Evolutionary conservation across 64 coral and sea anemone species (phyloP).

Genomic region (Dendrophyllia cribrosa): DNA sequence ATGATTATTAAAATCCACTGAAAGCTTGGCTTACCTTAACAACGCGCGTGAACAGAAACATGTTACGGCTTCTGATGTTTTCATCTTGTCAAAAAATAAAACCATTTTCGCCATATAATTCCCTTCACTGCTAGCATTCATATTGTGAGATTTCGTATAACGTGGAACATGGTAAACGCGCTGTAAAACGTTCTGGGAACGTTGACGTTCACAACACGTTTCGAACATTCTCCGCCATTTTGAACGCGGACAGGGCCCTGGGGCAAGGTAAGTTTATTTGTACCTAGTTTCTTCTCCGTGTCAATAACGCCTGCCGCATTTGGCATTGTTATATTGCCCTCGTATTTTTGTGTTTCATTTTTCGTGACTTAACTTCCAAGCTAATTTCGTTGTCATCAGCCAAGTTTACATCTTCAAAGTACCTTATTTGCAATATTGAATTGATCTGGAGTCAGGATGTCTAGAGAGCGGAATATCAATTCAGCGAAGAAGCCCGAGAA

Average conservation of each 20-base stretch:
- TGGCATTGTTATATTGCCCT: not conserved
- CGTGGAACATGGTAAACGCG: not conserved
- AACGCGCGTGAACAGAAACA: constrained; percentile 85
- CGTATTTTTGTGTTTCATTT: not conserved
- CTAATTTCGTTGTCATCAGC: not conserved
- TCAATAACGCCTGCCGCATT: constrained; percentile 1
- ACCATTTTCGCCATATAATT: constrained; percentile 70
- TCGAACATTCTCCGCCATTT: constrained; percentile 15
- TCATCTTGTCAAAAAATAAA: constrained; percentile 79
- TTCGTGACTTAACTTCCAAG: not conserved
- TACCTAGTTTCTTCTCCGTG: not conserved
- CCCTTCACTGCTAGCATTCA: not conserved
- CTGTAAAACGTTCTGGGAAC: not conserved
- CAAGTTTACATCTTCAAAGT: not conserved
- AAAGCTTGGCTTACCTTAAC: constrained; percentile 66
- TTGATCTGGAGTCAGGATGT: not conserved
- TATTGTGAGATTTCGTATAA: not conserved
- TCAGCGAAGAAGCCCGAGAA: not conserved
- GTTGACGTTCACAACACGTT: not conserved
- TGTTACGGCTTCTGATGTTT: constrained; percentile 55
- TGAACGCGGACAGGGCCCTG: constrained; percentile 30
- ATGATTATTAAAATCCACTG: too few relatives aligned
- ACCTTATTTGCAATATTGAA: not conserved
- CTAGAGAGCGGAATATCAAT: not conserved
- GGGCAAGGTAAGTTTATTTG: not conserved